Conservation (phyloP, 92 coral and sea anemone genomes). For the Phenganax marumi region DNA sequence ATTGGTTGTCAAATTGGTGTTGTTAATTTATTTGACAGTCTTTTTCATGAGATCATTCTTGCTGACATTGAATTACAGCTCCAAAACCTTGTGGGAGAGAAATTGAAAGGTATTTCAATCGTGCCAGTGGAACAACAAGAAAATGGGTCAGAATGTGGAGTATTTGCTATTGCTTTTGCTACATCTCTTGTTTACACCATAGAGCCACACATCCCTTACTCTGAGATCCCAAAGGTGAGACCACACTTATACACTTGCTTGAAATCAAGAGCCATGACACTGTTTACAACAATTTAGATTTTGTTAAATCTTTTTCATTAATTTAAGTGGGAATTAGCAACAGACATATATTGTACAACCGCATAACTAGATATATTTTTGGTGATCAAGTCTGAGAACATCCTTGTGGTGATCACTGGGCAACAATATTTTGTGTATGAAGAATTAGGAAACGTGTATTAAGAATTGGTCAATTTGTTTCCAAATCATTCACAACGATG, state of each 20-base stretch:
- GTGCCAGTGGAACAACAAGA: slow-evolving; percentile 62
- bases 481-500: too few relatives aligned
- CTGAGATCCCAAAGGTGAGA: slow-evolving; percentile 58
- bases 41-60: slow-evolving; percentile 52
- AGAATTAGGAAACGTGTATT: too few relatives aligned
- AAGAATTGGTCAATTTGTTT: too few relatives aligned
- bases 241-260: slow-evolving; percentile 46
- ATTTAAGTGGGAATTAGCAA: too few relatives aligned
- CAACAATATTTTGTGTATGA: neutral
- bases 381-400: slow-evolving; percentile 1
- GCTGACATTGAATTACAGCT: slow-evolving; percentile 40
- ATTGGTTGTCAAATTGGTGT: slow-evolving; percentile 46
- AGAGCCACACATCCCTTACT: slow-evolving; percentile 34
- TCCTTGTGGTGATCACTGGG: neutral
- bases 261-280: slow-evolving; percentile 30
- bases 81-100: slow-evolving; percentile 40
- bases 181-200: slow-evolving; percentile 54
- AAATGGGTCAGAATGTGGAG: slow-evolving; percentile 58
- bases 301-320: too few relatives aligned
- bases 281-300: slow-evolving; percentile 62
- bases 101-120: slow-evolving; percentile 27
- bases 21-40: slow-evolving; percentile 61
- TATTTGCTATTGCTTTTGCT: slow-evolving; percentile 60
- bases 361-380: too few relatives aligned
- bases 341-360: too few relatives aligned